These are phyloP conservation scores for Sinocyclocheilus anophthalmus DNA, from an alignment of 2,113 vertebrate species.

Conservation along the genomic window DNA sequence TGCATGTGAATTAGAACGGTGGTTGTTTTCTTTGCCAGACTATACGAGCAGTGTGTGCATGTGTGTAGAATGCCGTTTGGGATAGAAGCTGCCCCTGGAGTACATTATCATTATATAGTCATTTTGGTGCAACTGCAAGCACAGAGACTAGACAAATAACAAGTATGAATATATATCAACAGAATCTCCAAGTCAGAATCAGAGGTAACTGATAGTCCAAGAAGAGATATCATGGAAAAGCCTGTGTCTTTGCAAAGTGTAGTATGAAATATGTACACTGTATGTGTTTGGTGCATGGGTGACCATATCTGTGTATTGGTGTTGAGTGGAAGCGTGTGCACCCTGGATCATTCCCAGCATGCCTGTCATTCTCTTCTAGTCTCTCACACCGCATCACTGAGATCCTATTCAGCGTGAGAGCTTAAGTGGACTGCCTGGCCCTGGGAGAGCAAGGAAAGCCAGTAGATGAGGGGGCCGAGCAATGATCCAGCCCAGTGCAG, in stretches of 20 bases:
- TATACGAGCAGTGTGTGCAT: conserved; percentile 12
- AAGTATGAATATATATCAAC: background rate
- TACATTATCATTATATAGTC: background rate
- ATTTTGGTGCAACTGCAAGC: background rate
- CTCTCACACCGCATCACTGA: conserved; percentile 50
- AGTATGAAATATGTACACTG: background rate
- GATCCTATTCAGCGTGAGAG: conserved; percentile 49
- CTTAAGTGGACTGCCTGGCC: conserved; percentile 16
- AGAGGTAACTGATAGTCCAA: background rate
- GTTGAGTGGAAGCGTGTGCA: background rate
- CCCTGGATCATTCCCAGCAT: conserved; percentile 36
- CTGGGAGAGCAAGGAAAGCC: conserved; percentile 19
- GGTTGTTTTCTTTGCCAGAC: conserved; percentile 34
- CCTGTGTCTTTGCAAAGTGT: background rate
- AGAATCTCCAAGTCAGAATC: too few relatives aligned
- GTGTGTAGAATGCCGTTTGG: background rate
- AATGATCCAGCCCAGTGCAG: conserved; percentile 36
- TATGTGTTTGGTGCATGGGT: conserved; percentile 20
- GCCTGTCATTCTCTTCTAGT: conserved; percentile 23
- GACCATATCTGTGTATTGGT: conserved; percentile 9
- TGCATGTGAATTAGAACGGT: conserved; percentile 45
- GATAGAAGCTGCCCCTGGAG: background rate
- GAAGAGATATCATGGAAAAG: background rate
- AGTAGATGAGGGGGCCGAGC: conserved; percentile 36
- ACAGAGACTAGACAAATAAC: conserved; percentile 11